Conservation (phyloP, 2,113 vertebrate species). For the Seriola aureovittata region DNA sequence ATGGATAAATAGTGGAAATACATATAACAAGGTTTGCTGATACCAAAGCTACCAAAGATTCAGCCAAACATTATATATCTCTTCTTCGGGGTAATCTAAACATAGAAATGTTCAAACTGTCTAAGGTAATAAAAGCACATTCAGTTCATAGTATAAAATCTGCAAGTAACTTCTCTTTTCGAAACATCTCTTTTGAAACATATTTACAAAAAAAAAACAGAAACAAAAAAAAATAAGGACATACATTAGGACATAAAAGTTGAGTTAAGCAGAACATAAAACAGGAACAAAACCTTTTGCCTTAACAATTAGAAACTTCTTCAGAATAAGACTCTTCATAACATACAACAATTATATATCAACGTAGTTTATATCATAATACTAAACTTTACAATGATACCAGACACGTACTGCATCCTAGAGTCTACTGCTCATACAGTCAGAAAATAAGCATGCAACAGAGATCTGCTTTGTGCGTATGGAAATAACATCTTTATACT, state of each 20-base stretch:
- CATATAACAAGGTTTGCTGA: constrained; percentile 77
- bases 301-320: constrained; percentile 42
- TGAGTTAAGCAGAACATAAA: constrained; percentile 63
- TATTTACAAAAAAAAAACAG: constrained; percentile 75
- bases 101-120: constrained; percentile 79
- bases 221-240: constrained; percentile 22
- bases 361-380: constrained; percentile 74
- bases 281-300: constrained; percentile 50
- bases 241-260: constrained; percentile 62
- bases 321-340: constrained; percentile 53
- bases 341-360: constrained; percentile 75
- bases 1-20: constrained; percentile 71
- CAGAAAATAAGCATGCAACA: constrained; percentile 80
- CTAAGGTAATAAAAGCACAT: constrained; percentile 86
- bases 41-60: constrained; percentile 83
- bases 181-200: constrained; percentile 67
- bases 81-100: constrained; percentile 72
- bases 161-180: constrained; percentile 70
- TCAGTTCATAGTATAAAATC: constrained; percentile 86
- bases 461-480: constrained; percentile 79
- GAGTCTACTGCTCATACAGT: constrained; percentile 74
- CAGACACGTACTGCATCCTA: constrained; percentile 76
- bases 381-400: constrained; percentile 79
- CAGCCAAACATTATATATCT: constrained; percentile 69
- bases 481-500: constrained; percentile 68